phyloP scores from a whole-genome alignment of 2,113 vertebrate genomes.

The Pongo pygmaeus region DNA sequence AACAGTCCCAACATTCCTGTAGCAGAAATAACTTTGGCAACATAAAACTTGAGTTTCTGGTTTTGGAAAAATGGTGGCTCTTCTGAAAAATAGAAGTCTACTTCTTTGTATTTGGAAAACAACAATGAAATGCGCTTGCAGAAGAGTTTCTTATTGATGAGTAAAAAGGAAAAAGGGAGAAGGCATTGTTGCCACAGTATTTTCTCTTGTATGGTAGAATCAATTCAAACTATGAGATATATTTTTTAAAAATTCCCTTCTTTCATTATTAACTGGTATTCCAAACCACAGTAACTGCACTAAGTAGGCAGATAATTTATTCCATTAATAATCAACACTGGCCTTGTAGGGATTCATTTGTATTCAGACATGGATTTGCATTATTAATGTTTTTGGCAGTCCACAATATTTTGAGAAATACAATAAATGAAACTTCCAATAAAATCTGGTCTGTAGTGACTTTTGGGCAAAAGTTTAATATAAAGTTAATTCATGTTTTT shows the following conservation, averaged over 20 bases:
- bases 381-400: slow-evolving; percentile 63
- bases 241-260: slow-evolving; percentile 16
- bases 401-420: slow-evolving; percentile 58
- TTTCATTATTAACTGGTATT: slow-evolving; percentile 62
- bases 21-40: neutral
- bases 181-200: neutral
- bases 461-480: slow-evolving; percentile 66
- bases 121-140: neutral
- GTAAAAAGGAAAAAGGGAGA: neutral
- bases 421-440: slow-evolving; percentile 49
- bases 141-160: neutral
- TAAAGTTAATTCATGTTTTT: slow-evolving; percentile 67
- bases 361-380: slow-evolving; percentile 59
- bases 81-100: neutral
- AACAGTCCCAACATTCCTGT: neutral
- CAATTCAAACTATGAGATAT: slow-evolving; percentile 19
- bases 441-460: slow-evolving; percentile 16
- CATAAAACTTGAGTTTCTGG: neutral
- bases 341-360: slow-evolving; percentile 58
- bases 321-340: slow-evolving; percentile 74
- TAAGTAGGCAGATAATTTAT: slow-evolving; percentile 75
- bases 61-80: neutral
- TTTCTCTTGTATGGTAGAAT: slow-evolving; percentile 38
- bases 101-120: slow-evolving; percentile 10
- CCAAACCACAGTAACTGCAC: slow-evolving; percentile 21